These are phyloP conservation scores for Anarsia innoxiella DNA, from an alignment of 2,888 invertebrate genomes.

Conservation along the genomic window DNA sequence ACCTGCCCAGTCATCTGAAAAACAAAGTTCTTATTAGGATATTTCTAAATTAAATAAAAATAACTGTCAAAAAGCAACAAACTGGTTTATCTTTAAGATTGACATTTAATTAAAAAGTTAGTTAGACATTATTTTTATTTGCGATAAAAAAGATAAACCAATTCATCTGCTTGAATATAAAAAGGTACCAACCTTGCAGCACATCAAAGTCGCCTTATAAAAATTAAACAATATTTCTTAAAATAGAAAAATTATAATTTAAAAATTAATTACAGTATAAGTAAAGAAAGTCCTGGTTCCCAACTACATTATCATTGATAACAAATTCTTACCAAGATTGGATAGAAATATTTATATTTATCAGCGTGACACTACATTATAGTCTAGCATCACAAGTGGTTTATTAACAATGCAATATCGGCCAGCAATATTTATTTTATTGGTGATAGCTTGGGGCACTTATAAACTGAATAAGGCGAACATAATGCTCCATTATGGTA, in stretches of 20 bases:
- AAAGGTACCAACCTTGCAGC: neutral
- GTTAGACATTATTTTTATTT: too few species aligned
- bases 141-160: too few species aligned
- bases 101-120: too few species aligned
- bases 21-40: too few species aligned
- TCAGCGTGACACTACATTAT: slow-evolving; percentile 17
- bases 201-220: slow-evolving; percentile 14
- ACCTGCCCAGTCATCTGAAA: too few species aligned
- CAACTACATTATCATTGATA: slow-evolving; percentile 35
- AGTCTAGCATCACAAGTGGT: slow-evolving; percentile 40
- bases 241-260: slow-evolving; percentile 75
- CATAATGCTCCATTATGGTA: slow-evolving; percentile 29
- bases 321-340: slow-evolving; percentile 27
- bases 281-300: slow-evolving; percentile 47
- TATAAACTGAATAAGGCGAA: slow-evolving; percentile 44
- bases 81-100: too few species aligned
- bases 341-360: slow-evolving; percentile 26
- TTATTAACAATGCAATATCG: slow-evolving; percentile 44
- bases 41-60: too few species aligned
- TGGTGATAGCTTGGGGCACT: slow-evolving; percentile 27
- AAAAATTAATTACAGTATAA: slow-evolving; percentile 73
- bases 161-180: too few species aligned
- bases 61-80: too few species aligned
- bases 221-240: slow-evolving; percentile 50
- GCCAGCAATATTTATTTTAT: slow-evolving; percentile 48